Base-by-base conservation (phyloP, 1,140 invertebrate genomes). In the Bilobella aurantiaca region DNA sequence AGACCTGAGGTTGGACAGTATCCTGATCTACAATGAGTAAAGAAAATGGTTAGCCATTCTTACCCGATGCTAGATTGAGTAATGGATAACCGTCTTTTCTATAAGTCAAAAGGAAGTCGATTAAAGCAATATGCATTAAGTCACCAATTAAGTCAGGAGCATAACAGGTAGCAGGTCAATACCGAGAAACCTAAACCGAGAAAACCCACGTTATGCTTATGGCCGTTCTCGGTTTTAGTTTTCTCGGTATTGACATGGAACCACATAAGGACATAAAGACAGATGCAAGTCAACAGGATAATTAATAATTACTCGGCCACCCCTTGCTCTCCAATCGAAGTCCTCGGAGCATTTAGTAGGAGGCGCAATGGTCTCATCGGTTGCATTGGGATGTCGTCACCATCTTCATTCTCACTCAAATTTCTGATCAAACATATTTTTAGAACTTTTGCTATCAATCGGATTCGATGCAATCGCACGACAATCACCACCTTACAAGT, bases 311-410 rank as follows among this genome's bases (percentile, higher is more conserved):
- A 63, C 61, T 46, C 42, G 42, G 42, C 34, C 42, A 63, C 14
- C 25, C 8, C 12, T 32, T 30, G n/a, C 59, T 62, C 30, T 3
- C 3, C 8, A 21, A 32, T 34, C 59, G 2, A 3, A 37, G 32
- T 3, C 16, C 28, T 23, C 29, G 16, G 21, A 28, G 32, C 8
- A 34, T 62, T 34, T 3, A 63, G 57, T 27, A 66, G 68, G 14
- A 87, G 81, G 70, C 86, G 82, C 34, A 91, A 78, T 29, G 88
- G 86, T 66, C 87, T 80, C 72, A 91, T 77, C 29, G 88, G 86
- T 66, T 86, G 80, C 72, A 91, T 77, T 23, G 88, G 88, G 75
- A 91, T 90, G 73, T 83, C 84, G 46, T 75, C 75, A 74, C 90
- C 88, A 64, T 81, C 82, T 66, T 73, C 70, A 66, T 68, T 66